A percentile compares a stretch with the other conserved stretches of the same genome.
Conservation (phyloP, 2,113 vertebrate genomes). For the Cygnus buccinator region DNA sequence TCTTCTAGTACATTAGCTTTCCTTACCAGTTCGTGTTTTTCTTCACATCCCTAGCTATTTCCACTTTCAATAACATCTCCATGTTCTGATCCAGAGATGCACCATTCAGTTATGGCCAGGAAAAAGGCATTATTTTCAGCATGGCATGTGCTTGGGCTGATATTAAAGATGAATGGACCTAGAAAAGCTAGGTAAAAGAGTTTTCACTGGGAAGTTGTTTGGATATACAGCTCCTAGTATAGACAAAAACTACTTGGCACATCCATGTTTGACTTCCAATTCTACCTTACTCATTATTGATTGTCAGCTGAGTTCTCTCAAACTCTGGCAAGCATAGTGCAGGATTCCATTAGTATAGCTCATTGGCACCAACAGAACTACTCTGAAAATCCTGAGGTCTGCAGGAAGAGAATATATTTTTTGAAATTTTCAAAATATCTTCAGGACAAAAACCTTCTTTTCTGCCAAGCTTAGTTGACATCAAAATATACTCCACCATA, state of each 20-base stretch:
- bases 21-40: background rate
- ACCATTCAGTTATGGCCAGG: background rate
- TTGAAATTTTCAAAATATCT: background rate
- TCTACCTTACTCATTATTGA: background rate
- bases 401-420: background rate
- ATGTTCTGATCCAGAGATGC: background rate
- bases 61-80: background rate
- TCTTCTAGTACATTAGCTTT: background rate
- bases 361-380: background rate
- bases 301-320: background rate
- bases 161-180: background rate
- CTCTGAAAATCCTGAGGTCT: background rate
- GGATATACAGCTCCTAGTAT: background rate
- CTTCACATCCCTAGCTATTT: background rate
- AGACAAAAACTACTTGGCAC: background rate
- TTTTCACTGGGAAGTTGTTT: background rate
- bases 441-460: background rate
- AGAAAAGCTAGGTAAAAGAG: background rate
- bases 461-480: background rate
- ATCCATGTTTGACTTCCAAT: background rate
- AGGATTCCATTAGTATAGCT: background rate
- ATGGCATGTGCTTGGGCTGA: background rate
- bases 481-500: background rate
- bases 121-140: background rate
- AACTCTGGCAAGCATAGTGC: background rate